Base-by-base conservation (phyloP, 2,888 invertebrate genomes). In the Anagyrus pseudococci region DNA sequence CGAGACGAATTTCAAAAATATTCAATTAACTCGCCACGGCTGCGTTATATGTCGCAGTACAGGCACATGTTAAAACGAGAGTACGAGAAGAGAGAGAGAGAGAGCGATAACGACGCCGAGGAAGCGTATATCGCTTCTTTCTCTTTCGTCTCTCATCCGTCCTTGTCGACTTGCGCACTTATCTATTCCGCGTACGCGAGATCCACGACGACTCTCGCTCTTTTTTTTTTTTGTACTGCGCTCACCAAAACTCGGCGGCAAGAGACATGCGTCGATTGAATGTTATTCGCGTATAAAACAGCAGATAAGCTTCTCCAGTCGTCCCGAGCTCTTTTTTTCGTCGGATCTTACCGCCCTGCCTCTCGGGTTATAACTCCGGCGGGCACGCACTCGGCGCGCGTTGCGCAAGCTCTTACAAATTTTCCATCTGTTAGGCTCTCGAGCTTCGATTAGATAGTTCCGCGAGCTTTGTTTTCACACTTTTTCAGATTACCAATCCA, bases 391-490 rank as follows among this genome's bases (percentile, higher is more conserved):
- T 56, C 47, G 22, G 8, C n/a, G 15, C 22, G 13, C n/a, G 33
- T 58, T 62, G 58, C 62, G 58, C 53, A 62, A 62, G 43, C 33
- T 19, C 33, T 25, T 40, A 52, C 53, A 54, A 62, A 58, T 48
- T 62, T 58, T 62, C 58, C 62, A 43, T 57, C 41, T 57, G 26
- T 48, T 23, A 22, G 13, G 46, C 46, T 20, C 23, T 8, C 46
- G 43, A 43, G 17, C 22, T 1, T 13, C 29, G 56, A 62, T 56
- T 56, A 62, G 56, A 62, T 61, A 37, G 40, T 8, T 41, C 2
- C 4, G 20, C 19, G 23, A 22, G 33, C 46, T 33, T 15, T 19
- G 46, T 20, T 26, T 23, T 4, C 46, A 46, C 53, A 23, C 19
- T 40, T 37, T 61, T 23, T 59, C 6, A 29, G 6, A n/a, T n/a